Percentiles rank a stretch among this genome's conserved stretches.
Conservation (phyloP, 2,888 invertebrate species). For the Esperia sulphurella region DNA sequence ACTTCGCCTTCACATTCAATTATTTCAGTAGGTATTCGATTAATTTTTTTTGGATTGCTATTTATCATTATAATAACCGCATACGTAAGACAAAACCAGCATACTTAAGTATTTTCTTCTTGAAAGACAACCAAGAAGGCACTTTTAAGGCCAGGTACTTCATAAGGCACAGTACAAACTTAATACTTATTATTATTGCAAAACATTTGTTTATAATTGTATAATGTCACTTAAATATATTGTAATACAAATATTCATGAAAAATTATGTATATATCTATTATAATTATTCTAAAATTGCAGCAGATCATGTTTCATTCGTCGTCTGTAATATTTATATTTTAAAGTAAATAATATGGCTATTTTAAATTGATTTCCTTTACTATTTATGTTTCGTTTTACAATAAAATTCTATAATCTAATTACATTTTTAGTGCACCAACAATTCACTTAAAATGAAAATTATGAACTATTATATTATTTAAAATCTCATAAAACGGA, state of each 20-base stretch:
- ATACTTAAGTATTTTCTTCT: slow-evolving; percentile 15
- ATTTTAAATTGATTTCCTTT: slow-evolving; percentile 33
- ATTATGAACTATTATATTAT: slow-evolving; percentile 14
- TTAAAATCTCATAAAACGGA: slow-evolving; percentile 40
- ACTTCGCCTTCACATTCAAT: no score
- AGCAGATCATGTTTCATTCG: slow-evolving; percentile 20
- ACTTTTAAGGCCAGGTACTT: slow-evolving; percentile 43
- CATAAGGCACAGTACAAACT: slow-evolving; percentile 43
- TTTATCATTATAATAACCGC: not conserved
- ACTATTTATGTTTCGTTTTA: slow-evolving; percentile 14
- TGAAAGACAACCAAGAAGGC: slow-evolving; percentile 28
- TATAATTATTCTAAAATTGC: slow-evolving; percentile 1
- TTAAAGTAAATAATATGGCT: slow-evolving; percentile 60
- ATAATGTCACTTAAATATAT: slow-evolving; percentile 8
- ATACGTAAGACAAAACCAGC: slow-evolving; percentile 3
- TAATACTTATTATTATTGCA: slow-evolving; percentile 33
- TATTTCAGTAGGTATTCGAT: no score
- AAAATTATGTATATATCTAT: slow-evolving; percentile 1
- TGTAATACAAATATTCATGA: not conserved
- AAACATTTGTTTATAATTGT: slow-evolving; percentile 23
- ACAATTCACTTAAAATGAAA: slow-evolving; percentile 36
- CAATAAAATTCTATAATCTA: not conserved
- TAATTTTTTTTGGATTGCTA: not conserved
- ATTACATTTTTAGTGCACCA: slow-evolving; percentile 36
- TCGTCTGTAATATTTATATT: slow-evolving; percentile 17